Conservation (phyloP, 2,888 invertebrate genomes). For the Hemistola chrysoprasaria region DNA sequence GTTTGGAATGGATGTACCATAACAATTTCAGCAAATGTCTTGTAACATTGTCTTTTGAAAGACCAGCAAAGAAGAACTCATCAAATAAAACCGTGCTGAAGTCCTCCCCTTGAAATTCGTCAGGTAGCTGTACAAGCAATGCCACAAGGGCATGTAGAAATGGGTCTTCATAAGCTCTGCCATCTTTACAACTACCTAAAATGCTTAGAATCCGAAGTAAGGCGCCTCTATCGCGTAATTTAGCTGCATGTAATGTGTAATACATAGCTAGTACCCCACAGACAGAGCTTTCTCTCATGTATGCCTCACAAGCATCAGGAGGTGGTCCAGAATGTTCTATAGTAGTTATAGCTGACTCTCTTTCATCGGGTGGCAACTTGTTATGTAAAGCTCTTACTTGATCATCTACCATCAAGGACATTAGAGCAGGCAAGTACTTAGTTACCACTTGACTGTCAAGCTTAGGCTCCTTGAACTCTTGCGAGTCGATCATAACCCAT, state of each 20-base stretch:
- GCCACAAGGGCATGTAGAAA: slow-evolving; percentile 96
- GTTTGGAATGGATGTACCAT: slow-evolving; percentile 94
- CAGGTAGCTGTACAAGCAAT: slow-evolving; percentile 92
- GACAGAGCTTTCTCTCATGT: slow-evolving; percentile 94
- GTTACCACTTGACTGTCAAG: slow-evolving; percentile 96
- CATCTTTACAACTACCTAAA: slow-evolving; percentile 94
- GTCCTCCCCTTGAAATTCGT: slow-evolving; percentile 96
- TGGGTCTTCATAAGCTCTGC: slow-evolving; percentile 96
- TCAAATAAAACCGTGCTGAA: slow-evolving; percentile 98
- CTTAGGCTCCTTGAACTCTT: slow-evolving; percentile 97
- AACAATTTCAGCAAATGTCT: slow-evolving; percentile 94
- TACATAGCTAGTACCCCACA: slow-evolving; percentile 97
- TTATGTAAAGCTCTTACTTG: slow-evolving; percentile 91
- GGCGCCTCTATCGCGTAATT: slow-evolving; percentile 90
- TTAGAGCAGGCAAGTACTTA: slow-evolving; percentile 95
- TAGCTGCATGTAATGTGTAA: slow-evolving; percentile 94
- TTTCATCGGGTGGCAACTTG: slow-evolving; percentile 95
- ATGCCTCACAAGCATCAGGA: slow-evolving; percentile 96
- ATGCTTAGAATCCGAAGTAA: slow-evolving; percentile 94
- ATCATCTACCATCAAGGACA: slow-evolving; percentile 96
- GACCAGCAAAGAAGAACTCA: slow-evolving; percentile 95
- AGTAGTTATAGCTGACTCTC: slow-evolving; percentile 95
- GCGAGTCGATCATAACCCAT: slow-evolving; percentile 98
- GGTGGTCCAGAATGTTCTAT: slow-evolving; percentile 97
- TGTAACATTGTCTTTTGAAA: slow-evolving; percentile 94